Percentiles rank a stretch among this genome's conserved stretches.
Conservation (phyloP, 2,113 vertebrate genomes). For the Lamprologus speciosus region DNA sequence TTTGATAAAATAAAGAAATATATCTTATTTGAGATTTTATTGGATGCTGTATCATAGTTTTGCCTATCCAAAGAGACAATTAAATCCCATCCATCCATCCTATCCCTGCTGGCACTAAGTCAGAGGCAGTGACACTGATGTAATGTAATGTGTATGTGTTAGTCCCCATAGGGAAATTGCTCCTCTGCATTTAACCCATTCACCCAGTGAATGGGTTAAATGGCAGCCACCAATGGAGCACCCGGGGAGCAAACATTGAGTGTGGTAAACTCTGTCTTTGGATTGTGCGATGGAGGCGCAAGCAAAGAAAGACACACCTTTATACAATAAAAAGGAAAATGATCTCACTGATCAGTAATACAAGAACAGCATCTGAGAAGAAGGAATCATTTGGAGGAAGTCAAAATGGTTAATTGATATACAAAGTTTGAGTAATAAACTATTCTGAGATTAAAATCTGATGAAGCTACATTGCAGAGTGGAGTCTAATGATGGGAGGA, state of each 20-base stretch:
- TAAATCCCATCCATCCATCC: not conserved
- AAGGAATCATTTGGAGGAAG: not conserved
- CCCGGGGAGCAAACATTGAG: not conserved
- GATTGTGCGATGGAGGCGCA: not conserved
- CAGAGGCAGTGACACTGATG: not conserved
- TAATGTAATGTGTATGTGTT: too few relatives aligned
- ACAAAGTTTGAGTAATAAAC: not conserved
- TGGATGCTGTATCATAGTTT: not conserved
- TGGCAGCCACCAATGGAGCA: too few relatives aligned
- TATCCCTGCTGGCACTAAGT: not conserved
- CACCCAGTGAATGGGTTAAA: too few relatives aligned
- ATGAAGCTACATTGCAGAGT: not conserved
- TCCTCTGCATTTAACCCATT: too few relatives aligned
- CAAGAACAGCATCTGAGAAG: not conserved
- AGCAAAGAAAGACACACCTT: not conserved
- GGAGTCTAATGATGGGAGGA: not conserved
- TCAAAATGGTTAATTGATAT: not conserved
- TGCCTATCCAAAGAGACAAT: not conserved
- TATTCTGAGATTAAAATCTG: accelerated
- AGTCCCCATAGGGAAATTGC: too few relatives aligned
- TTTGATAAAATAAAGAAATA: not conserved
- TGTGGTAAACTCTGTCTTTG: not conserved
- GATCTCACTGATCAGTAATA: not conserved
- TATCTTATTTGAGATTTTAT: not conserved
- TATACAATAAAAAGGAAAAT: not conserved